Evolutionary conservation across 2,888 invertebrate genomes (phyloP).

Genomic region (Mongoloraphidia duomilia): DNA sequence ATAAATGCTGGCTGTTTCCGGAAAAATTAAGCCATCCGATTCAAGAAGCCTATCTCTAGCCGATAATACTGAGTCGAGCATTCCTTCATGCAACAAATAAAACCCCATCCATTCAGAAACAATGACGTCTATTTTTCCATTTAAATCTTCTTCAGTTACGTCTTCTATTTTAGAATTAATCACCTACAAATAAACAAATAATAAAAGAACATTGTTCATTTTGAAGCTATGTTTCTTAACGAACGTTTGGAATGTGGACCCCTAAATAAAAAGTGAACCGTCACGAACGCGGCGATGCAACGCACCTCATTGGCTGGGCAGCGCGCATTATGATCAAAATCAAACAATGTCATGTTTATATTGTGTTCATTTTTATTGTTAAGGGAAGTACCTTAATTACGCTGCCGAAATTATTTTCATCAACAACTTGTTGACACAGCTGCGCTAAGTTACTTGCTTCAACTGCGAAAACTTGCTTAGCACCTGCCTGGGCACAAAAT

Average conservation of each 20-base stretch:
- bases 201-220: not conserved
- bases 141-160: slow-evolving; percentile 40
- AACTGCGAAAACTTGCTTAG: slow-evolving; percentile 69
- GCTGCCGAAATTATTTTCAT: slow-evolving; percentile 53
- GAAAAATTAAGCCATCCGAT: slow-evolving; percentile 58
- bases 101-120: slow-evolving; percentile 99
- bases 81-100: slow-evolving; percentile 86
- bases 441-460: slow-evolving; percentile 62
- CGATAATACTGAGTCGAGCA: slow-evolving; percentile 77
- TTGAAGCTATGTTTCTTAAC: too few relatives aligned
- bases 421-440: slow-evolving; percentile 47
- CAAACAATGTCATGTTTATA: too few relatives aligned
- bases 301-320: too few relatives aligned
- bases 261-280: too few relatives aligned
- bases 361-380: not conserved
- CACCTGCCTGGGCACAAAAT: slow-evolving; percentile 85
- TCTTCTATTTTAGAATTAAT: slow-evolving; percentile 67
- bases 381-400: slow-evolving; percentile 42
- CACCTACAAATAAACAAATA: slow-evolving; percentile 33
- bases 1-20: slow-evolving; percentile 55
- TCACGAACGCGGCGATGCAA: too few relatives aligned
- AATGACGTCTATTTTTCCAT: slow-evolving; percentile 69
- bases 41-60: slow-evolving; percentile 72
- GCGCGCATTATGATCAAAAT: too few relatives aligned
- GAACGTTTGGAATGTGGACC: too few relatives aligned